These are phyloP conservation scores for Trichonephila inaurata DNA, from an alignment of 1,140 invertebrate species.

Conservation along the genomic window DNA sequence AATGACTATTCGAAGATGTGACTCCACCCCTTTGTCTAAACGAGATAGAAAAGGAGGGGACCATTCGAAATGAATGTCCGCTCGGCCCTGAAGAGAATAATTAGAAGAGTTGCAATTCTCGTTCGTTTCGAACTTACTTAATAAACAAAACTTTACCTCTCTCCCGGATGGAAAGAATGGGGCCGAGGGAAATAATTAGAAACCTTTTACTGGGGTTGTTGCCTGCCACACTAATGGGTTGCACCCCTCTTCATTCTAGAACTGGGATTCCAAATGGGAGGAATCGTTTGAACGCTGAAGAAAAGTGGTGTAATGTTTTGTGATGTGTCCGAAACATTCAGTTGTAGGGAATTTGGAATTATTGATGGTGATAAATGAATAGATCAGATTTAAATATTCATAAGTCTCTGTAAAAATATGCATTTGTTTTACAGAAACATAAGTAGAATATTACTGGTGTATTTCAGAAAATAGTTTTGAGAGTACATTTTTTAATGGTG, in stretches of 20 bases:
- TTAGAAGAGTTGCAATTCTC: neutral
- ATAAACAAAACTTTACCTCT: conserved; percentile 37
- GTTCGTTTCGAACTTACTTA: neutral
- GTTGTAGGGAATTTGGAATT: no score
- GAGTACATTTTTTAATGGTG: no score
- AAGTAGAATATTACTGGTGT: no score
- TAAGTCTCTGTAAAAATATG: no score
- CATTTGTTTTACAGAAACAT: no score
- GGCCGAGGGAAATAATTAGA: conserved; percentile 1
- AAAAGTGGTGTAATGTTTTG: neutral
- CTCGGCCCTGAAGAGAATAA: neutral
- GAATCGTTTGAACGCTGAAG: neutral
- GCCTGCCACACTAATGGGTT: neutral
- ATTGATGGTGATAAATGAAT: no score
- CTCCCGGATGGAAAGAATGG: conserved; percentile 11
- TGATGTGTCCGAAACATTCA: neutral
- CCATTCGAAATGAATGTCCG: no score
- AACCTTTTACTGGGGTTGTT: neutral
- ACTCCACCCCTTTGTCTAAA: no score
- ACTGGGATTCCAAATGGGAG: neutral
- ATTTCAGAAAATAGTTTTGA: no score
- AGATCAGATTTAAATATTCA: no score
- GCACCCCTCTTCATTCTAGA: neutral
- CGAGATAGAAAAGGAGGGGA: no score
- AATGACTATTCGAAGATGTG: no score